These are phyloP conservation scores for Ceuthmochares aereus DNA, from an alignment of 2,113 vertebrate species.

Conservation along the genomic window DNA sequence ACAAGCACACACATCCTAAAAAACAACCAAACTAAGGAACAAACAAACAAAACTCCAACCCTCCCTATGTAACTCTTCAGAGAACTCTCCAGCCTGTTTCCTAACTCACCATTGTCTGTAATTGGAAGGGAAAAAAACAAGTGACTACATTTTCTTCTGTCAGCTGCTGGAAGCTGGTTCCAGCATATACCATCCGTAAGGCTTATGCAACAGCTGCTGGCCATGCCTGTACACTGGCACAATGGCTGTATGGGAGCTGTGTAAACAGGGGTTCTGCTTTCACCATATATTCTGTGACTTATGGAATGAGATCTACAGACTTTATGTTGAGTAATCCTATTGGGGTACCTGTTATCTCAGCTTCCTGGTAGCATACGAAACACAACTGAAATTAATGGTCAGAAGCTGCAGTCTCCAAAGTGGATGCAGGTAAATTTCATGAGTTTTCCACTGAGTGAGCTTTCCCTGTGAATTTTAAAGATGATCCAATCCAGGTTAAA, in stretches of 20 bases:
- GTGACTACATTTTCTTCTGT: neutral
- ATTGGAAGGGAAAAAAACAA: neutral
- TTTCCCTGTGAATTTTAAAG: neutral
- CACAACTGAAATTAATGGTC: neutral
- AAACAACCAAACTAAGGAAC: neutral
- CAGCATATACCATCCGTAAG: accelerated
- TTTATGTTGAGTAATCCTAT: neutral
- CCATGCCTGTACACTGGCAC: neutral
- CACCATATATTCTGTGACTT: neutral
- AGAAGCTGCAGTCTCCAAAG: neutral
- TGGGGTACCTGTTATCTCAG: neutral
- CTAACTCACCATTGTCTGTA: neutral
- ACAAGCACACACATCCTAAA: no score
- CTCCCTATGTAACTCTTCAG: neutral
- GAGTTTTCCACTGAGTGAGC: neutral
- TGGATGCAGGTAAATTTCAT: neutral
- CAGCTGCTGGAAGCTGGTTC: neutral
- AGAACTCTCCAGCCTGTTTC: neutral
- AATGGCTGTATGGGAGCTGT: neutral
- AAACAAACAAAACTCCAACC: neutral
- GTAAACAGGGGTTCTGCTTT: neutral
- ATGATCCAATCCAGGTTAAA: neutral
- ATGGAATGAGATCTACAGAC: neutral
- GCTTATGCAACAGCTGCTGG: no score
- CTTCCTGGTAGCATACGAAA: neutral